Evolutionary conservation across 2,113 vertebrate genomes (phyloP).

Genomic region (Baryphthengus martii): DNA sequence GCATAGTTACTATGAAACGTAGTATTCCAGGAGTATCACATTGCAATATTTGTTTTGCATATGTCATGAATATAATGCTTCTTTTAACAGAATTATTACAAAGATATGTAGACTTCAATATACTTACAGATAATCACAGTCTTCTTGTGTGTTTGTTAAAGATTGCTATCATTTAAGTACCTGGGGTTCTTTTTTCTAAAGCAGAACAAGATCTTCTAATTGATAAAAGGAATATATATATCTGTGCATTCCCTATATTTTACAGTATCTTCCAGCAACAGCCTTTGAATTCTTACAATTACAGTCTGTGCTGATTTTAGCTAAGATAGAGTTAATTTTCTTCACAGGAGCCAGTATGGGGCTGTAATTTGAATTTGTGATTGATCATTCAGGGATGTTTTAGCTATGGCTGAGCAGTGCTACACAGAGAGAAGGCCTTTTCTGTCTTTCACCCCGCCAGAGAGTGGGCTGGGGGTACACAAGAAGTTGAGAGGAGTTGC

Average conservation of each 20-base stretch:
- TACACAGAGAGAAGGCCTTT: neutral
- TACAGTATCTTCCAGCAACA: neutral
- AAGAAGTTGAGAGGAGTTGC: neutral
- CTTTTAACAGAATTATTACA: neutral
- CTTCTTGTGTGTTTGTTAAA: neutral
- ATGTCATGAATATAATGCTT: neutral
- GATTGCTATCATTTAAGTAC: neutral
- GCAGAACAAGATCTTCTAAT: neutral
- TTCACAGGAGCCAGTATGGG: neutral
- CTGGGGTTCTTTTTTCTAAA: neutral
- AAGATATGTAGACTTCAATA: neutral
- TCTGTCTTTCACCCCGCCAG: neutral
- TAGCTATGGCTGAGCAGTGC: neutral
- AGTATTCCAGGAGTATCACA: rapidly evolving
- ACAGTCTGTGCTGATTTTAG: neutral
- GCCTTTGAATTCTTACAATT: neutral
- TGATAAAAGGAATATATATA: neutral
- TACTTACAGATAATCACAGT: neutral
- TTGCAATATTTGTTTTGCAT: neutral
- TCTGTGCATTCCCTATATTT: neutral
- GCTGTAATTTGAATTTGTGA: neutral
- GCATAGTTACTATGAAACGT: neutral
- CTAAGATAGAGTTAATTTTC: neutral
- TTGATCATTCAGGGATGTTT: neutral
- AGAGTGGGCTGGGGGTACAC: neutral